Evolutionary conservation across 1,140 invertebrate species (phyloP).

Genomic region (Holotrichia oblita): DNA sequence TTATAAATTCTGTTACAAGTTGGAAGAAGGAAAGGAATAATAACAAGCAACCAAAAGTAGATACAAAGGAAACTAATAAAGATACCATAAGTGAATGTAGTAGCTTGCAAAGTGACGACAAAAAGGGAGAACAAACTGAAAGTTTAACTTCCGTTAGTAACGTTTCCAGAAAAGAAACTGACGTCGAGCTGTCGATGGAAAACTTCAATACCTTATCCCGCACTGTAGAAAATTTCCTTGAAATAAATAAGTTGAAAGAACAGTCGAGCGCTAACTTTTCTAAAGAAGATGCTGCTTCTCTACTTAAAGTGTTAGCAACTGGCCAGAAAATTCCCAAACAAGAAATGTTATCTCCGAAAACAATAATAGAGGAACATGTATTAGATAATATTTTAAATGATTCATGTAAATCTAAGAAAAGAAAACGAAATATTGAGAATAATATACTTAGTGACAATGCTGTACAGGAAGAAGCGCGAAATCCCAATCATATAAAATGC

Average conservation of each 20-base stretch:
- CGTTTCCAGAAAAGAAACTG: not conserved
- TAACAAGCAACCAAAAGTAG: conserved; percentile 6
- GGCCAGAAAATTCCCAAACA: not conserved
- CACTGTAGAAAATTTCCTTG: not conserved
- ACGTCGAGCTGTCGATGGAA: not conserved
- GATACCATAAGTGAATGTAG: not conserved
- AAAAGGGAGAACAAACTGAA: not conserved
- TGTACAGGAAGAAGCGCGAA: not conserved
- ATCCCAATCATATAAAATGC: not conserved
- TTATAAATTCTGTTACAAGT: conserved; percentile 29
- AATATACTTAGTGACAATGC: not conserved
- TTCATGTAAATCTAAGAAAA: not conserved
- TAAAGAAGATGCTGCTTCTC: not conserved
- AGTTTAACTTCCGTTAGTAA: not conserved
- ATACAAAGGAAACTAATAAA: conserved; percentile 4
- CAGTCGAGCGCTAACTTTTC: not conserved
- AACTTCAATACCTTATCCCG: not conserved
- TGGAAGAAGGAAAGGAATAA: conserved; percentile 24
- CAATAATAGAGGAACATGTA: not conserved
- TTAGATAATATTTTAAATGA: not conserved
- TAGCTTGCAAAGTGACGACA: not conserved
- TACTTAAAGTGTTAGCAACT: not conserved
- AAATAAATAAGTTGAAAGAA: not conserved
- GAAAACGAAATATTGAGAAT: not conserved
- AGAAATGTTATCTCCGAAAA: no score